A percentile compares a stretch with the other conserved stretches of the same genome.
These are phyloP conservation scores for Brachionus plicatilis DNA, from an alignment of 1,140 invertebrate species.

Conservation along the genomic window DNA sequence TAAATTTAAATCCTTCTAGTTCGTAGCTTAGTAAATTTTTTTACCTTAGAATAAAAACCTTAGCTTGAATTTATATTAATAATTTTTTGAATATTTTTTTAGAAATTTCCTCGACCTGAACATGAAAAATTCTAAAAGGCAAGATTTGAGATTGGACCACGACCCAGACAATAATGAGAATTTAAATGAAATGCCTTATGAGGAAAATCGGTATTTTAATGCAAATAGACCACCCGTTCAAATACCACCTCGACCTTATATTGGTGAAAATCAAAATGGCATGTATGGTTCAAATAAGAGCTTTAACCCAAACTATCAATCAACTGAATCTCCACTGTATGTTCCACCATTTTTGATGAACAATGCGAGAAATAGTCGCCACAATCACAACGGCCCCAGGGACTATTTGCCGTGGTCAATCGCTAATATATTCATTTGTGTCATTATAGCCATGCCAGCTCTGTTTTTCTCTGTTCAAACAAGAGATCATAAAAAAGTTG, in stretches of 20 bases:
- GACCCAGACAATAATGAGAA: constrained; percentile 1
- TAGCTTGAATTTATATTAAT: background rate
- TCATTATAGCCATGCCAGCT: constrained; percentile 27
- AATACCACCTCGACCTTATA: background rate
- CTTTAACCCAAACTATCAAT: constrained; percentile 16
- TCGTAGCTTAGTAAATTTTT: background rate
- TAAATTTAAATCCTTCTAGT: background rate
- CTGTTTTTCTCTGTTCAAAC: constrained; percentile 37
- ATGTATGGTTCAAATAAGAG: background rate
- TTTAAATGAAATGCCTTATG: constrained; percentile 10
- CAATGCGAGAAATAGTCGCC: background rate
- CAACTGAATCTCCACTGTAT: constrained; percentile 16
- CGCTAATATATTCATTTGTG: constrained; percentile 39
- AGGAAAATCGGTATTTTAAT: background rate
- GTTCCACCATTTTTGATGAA: constrained; percentile 35
- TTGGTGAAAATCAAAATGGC: background rate
- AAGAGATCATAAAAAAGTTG: constrained; percentile 17
- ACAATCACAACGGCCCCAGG: constrained; percentile 8
- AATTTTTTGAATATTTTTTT: background rate
- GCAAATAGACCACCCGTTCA: background rate
- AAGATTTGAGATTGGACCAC: constrained; percentile 8
- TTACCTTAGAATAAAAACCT: constrained; percentile 4
- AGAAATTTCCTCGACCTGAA: background rate
- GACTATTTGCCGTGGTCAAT: constrained; percentile 39
- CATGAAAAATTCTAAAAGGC: constrained; percentile 3